Evolutionary conservation across 2,113 vertebrate species (phyloP).

Genomic region (Lophochroa leadbeateri): DNA sequence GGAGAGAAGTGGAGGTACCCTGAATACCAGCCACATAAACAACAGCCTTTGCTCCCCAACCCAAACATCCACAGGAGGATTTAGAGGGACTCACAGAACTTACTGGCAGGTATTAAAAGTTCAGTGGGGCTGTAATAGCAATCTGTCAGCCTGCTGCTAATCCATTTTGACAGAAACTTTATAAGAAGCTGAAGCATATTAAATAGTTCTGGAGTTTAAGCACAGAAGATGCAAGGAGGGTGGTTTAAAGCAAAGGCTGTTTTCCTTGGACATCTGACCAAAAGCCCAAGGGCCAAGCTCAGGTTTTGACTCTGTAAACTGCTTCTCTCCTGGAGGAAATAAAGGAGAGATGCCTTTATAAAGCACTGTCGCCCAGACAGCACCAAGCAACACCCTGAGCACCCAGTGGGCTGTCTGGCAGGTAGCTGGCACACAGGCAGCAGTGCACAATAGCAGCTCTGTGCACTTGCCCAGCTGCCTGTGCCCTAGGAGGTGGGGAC

Average conservation of each 20-base stretch:
- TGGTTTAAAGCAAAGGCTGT: neutral
- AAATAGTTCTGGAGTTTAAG: slow-evolving; percentile 67
- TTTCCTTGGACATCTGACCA: slow-evolving; percentile 6
- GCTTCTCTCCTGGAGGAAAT: neutral
- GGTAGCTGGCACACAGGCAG: slow-evolving; percentile 15
- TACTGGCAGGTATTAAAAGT: slow-evolving; percentile 67
- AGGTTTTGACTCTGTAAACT: neutral
- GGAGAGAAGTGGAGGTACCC: neutral
- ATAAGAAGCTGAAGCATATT: slow-evolving; percentile 65
- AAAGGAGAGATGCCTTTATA: neutral
- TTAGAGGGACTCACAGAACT: slow-evolving; percentile 34
- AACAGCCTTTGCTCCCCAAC: neutral
- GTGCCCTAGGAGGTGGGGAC: neutral
- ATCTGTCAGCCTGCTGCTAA: slow-evolving; percentile 76
- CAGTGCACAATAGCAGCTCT: slow-evolving; percentile 69
- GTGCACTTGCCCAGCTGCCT: neutral
- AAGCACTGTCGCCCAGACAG: neutral
- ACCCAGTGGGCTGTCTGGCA: neutral
- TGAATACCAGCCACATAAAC: neutral
- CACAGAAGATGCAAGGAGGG: slow-evolving; percentile 14
- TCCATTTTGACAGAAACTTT: slow-evolving; percentile 76
- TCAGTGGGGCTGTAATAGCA: slow-evolving; percentile 69
- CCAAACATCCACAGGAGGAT: slow-evolving; percentile 15
- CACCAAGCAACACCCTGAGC: neutral
- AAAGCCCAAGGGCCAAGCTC: neutral